Base-by-base conservation (phyloP, 2,888 invertebrate genomes). In the Diadegma fenestrale region DNA sequence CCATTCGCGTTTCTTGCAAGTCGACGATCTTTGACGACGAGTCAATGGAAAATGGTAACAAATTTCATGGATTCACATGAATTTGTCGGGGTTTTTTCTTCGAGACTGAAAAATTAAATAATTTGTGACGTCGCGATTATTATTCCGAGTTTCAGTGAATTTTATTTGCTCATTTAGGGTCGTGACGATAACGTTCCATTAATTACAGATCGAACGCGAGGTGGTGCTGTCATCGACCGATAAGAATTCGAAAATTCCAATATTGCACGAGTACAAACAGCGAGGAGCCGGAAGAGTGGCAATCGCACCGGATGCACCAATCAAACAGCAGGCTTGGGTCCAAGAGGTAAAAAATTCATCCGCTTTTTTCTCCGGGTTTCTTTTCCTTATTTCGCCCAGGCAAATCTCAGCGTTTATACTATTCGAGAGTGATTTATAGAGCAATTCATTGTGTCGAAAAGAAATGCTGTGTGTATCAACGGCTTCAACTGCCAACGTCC, bases 191-290 rank as follows among this genome's bases (percentile, higher is more conserved):
- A 1, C 6, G 43, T 58, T 51, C n/a, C 8, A 51, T 61, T 14
- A 51, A 48, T 93, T 94, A 82, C 95, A 97, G 97, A 97, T 97
- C 93, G 97, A 97, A 94, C 95, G 97, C 64, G 97, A 97, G 94
- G 96, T 97, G 89, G 96, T 97, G 79, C 94, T 97, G 80, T 96
- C 96, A 3, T 96, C 96, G 48, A 95, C 96, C 0, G 97, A 97
- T 93, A 97, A 97, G 94, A 96, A 96, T 93, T 96, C 96, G 51
- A 97, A 97, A 93, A 97, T 97, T 79, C 97, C 97, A 2, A 96
- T 97, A 87, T 95, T 97, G 79, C 96, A 97, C 93, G 97, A 97
- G 90, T 96, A 96, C 90, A 96, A 96, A 92, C 95, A 95, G 90
- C 94, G 95, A 88, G 94, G 95, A 54, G 89, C 91, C 86, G 93